A percentile compares a stretch with the other conserved stretches of the same genome.
These are phyloP conservation scores for Drosophila orena DNA, from an alignment of 1,140 invertebrate genomes.

Conservation along the genomic window DNA sequence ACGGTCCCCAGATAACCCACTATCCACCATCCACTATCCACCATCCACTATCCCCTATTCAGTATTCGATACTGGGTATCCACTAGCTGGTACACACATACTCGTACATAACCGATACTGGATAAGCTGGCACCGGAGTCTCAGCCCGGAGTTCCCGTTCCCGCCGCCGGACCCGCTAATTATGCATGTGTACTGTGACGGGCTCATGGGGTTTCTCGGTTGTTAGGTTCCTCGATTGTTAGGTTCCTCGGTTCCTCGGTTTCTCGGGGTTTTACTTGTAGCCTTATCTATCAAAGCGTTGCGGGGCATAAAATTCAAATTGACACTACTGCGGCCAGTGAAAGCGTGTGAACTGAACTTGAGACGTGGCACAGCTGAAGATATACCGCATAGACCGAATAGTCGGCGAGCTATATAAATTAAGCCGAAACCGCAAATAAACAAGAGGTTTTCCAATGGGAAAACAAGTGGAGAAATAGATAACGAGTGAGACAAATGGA, in stretches of 20 bases:
- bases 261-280: not conserved
- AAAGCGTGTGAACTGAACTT: slow-evolving; percentile 84
- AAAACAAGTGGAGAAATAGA: slow-evolving; percentile 5
- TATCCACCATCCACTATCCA: slow-evolving; percentile 2
- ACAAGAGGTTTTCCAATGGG: slow-evolving; percentile 46
- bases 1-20: slow-evolving; percentile 47
- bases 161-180: slow-evolving; percentile 47
- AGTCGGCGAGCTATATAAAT: slow-evolving; percentile 33
- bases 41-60: slow-evolving; percentile 5
- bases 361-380: slow-evolving; percentile 54
- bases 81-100: not conserved
- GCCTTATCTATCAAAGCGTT: slow-evolving; percentile 64
- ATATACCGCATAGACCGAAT: slow-evolving; percentile 27
- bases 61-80: slow-evolving; percentile 1
- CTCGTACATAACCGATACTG: slow-evolving; percentile 10
- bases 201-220: slow-evolving; percentile 20
- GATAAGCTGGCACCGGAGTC: slow-evolving; percentile 18
- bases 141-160: slow-evolving; percentile 28
- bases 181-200: slow-evolving; percentile 55
- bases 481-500: slow-evolving; percentile 20
- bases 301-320: slow-evolving; percentile 65
- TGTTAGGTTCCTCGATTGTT: not conserved
- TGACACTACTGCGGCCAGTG: slow-evolving; percentile 66
- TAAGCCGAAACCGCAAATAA: slow-evolving; percentile 63
- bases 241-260: not conserved